Evolutionary conservation across 1,140 invertebrate genomes (phyloP), one percentile per base, ranked within the genome.

Genomic region (Panagrolaimus sp.): DNA sequence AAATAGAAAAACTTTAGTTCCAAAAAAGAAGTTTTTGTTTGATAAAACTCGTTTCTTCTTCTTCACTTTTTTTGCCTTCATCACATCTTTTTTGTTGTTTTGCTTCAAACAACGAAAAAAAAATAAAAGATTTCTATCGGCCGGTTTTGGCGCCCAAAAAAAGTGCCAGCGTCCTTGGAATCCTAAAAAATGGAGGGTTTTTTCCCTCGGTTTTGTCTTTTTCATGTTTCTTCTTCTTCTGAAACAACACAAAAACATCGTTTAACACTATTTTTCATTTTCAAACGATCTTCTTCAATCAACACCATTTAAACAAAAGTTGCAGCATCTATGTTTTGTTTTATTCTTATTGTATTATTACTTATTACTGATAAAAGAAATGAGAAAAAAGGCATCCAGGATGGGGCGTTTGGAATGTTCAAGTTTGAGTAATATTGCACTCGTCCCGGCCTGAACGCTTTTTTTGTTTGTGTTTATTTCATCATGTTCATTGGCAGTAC

Each of bases 401-500:
- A 58, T 26, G 52, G 52, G 52, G 52, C 52, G 52, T 58, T 58
- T 58, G 52, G 52, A 58, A 58, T 58, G 52, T 58, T 58, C 28
- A 21, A 26, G 21, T 58, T 17, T 58, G 21, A 26, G 52, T 58
- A 58, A 58, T 58, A 58, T 58, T 58, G 52, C 52, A 58, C 52
- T 58, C 52, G 52, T 58, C 52, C 52, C 52, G 52, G 52, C 52
- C 52, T 58, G 52, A 58, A 26, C 21, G 21, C 28, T 28, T n/a
- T 28, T 58, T 28, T 28, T 10, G 17, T 28, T 21, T 28, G 9
- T 28, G 10, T 17, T 1, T n/a, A 55, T 24, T 10, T n/a, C 17
- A 55, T 2, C 10, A n/a, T 21, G 1, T 24, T 55, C n/a, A 21
- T 9, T 55, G 2, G n/a, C 28, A 21, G 52, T 58, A 58, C 52